A percentile compares a stretch with the other conserved stretches of the same genome.
Evolutionary conservation across 2,888 invertebrate genomes (phyloP).

Genomic region (Tolmerus cingulatus): DNA sequence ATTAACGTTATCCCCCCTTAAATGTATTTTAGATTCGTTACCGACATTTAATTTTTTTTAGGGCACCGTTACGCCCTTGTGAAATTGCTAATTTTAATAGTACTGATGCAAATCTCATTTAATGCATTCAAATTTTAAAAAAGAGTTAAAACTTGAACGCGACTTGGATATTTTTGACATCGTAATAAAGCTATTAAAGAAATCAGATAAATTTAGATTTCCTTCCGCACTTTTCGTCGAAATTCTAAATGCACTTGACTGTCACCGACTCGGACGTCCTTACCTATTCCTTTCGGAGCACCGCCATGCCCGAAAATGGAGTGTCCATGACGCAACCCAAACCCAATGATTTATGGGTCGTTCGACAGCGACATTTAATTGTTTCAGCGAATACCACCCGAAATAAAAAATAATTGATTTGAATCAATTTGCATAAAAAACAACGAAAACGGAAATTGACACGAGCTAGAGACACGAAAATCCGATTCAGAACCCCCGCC

Average conservation of each 20-base stretch:
- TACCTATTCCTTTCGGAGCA: background rate
- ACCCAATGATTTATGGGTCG: background rate
- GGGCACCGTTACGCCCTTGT: too few relatives aligned
- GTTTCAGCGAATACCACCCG: background rate
- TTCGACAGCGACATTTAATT: background rate
- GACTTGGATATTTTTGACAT: too few relatives aligned
- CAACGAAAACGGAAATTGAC: constrained; percentile 18
- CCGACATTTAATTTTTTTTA: too few relatives aligned
- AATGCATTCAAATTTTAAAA: too few relatives aligned
- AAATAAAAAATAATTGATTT: background rate
- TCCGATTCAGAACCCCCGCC: background rate
- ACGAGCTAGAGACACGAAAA: constrained; percentile 10
- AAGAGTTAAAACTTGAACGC: too few relatives aligned
- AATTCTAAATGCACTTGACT: background rate
- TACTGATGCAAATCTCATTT: too few relatives aligned
- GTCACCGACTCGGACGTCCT: background rate
- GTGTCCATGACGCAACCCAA: background rate
- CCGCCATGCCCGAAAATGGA: background rate
- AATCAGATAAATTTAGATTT: too few relatives aligned
- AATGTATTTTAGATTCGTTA: too few relatives aligned
- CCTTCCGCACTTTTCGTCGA: background rate
- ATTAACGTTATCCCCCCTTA: too few relatives aligned
- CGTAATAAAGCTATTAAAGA: too few relatives aligned
- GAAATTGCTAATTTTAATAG: too few relatives aligned
- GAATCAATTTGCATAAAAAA: constrained; percentile 7